Evolutionary conservation across 2,797 vertebrate genomes (phyloP).

Genomic region (Zalophus californianus): DNA sequence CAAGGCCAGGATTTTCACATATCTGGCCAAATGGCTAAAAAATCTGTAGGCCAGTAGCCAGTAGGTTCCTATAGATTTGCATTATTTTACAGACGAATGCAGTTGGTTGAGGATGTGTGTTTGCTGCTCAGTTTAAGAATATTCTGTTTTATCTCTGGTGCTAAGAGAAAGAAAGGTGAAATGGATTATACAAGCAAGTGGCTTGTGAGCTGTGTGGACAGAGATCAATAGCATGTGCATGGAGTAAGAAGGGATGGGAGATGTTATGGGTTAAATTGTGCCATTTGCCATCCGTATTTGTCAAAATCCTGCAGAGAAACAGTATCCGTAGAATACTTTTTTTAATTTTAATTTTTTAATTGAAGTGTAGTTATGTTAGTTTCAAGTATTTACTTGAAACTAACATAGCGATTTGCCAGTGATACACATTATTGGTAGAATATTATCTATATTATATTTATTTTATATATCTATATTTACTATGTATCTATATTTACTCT

Average conservation of each 20-base stretch:
- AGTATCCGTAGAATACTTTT: neutral
- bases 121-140: neutral
- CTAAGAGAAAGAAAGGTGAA: neutral
- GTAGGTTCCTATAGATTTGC: neutral
- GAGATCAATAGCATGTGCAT: neutral
- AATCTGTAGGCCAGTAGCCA: neutral
- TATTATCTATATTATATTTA: neutral
- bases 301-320: neutral
- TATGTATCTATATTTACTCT: neutral
- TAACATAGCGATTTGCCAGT: neutral
- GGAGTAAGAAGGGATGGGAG: neutral
- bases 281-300: neutral
- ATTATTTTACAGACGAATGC: slow-evolving; percentile 29
- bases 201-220: neutral
- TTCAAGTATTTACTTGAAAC: neutral
- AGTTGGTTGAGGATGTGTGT: neutral
- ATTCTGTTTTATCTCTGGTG: slow-evolving; percentile 8
- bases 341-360: neutral
- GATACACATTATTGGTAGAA: neutral
- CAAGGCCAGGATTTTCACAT: neutral
- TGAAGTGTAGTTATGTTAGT: neutral
- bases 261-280: neutral
- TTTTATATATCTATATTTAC: neutral
- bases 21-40: neutral
- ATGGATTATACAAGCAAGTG: neutral